Percentiles rank a stretch among this genome's conserved stretches.
phyloP scores from a whole-genome alignment of 1,140 invertebrate genomes.

The Saccostrea cuccullata region DNA sequence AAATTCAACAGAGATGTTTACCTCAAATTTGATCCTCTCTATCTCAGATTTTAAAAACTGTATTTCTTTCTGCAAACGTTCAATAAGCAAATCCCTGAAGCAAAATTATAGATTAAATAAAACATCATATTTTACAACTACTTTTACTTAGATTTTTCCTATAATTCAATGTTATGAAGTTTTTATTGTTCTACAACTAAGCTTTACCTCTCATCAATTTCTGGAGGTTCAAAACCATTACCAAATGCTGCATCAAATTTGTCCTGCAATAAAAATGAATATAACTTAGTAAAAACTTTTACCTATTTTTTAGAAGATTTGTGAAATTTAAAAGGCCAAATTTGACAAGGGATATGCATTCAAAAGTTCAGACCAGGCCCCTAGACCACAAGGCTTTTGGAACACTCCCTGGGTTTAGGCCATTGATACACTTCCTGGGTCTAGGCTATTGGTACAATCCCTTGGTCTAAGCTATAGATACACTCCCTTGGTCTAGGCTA shows the following conservation, averaged over 20 bases:
- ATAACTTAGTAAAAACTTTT: too few species aligned
- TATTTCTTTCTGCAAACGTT: constrained; percentile 88
- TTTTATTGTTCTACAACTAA: not conserved
- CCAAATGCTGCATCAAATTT: constrained; percentile 72
- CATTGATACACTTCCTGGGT: too few species aligned
- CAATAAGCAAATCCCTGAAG: constrained; percentile 89
- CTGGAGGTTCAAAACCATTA: constrained; percentile 67
- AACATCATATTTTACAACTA: too few species aligned
- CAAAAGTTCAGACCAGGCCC: too few species aligned
- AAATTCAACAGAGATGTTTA: constrained; percentile 36
- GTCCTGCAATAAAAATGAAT: constrained; percentile 61
- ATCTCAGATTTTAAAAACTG: constrained; percentile 83
- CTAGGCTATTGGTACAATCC: not conserved
- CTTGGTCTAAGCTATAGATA: not conserved
- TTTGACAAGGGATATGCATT: too few species aligned
- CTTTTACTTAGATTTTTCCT: too few species aligned
- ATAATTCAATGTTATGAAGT: too few species aligned
- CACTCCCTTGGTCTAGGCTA: too few species aligned
- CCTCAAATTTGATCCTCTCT: constrained; percentile 80
- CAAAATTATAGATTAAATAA: constrained; percentile 19
- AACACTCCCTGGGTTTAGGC: too few species aligned
- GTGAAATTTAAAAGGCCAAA: too few species aligned
- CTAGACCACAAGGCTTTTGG: not conserved
- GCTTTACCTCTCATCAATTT: constrained; percentile 73
- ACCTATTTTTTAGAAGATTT: too few species aligned